Conservation (phyloP, 1,140 invertebrate species). For the Tribolium castaneum region DNA sequence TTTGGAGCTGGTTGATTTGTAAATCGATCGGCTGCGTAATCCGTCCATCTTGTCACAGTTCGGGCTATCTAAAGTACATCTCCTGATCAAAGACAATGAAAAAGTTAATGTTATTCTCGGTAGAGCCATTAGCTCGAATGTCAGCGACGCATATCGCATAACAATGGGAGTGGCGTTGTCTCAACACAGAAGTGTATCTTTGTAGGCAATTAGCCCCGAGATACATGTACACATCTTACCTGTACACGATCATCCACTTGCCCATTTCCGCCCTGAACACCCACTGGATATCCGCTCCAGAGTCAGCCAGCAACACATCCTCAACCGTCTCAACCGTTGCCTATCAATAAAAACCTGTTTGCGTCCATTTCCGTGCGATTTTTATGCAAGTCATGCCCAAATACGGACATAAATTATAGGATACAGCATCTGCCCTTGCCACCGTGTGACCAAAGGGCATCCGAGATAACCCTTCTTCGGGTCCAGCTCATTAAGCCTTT, state of each 20-base stretch:
- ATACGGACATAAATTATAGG: slow-evolving; percentile 36
- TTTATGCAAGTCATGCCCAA: slow-evolving; percentile 42
- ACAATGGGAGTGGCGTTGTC: slow-evolving; percentile 37
- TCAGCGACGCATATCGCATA: slow-evolving; percentile 43
- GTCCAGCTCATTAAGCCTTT: slow-evolving; percentile 45
- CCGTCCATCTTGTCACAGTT: background rate
- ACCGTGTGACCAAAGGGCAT: slow-evolving; percentile 46
- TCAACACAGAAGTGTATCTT: slow-evolving; percentile 33
- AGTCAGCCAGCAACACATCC: background rate
- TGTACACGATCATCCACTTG: slow-evolving; percentile 42
- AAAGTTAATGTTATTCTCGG: slow-evolving; percentile 15
- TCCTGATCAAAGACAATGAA: slow-evolving; percentile 25
- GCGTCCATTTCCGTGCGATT: slow-evolving; percentile 37
- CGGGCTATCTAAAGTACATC: slow-evolving; percentile 24
- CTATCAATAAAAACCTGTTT: slow-evolving; percentile 43
- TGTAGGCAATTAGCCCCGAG: slow-evolving; percentile 33
- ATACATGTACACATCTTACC: slow-evolving; percentile 41
- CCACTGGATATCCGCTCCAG: slow-evolving; percentile 37
- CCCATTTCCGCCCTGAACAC: slow-evolving; percentile 32
- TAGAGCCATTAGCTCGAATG: slow-evolving; percentile 38
- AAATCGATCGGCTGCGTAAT: background rate
- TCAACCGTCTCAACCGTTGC: slow-evolving; percentile 25
- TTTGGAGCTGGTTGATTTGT: background rate
- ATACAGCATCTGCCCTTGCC: slow-evolving; percentile 38
- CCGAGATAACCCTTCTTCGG: slow-evolving; percentile 40